Percentiles rank a stretch among this genome's conserved stretches.
Conservation (phyloP, 1,140 invertebrate genomes). For the Drosophila fuyamai region DNA sequence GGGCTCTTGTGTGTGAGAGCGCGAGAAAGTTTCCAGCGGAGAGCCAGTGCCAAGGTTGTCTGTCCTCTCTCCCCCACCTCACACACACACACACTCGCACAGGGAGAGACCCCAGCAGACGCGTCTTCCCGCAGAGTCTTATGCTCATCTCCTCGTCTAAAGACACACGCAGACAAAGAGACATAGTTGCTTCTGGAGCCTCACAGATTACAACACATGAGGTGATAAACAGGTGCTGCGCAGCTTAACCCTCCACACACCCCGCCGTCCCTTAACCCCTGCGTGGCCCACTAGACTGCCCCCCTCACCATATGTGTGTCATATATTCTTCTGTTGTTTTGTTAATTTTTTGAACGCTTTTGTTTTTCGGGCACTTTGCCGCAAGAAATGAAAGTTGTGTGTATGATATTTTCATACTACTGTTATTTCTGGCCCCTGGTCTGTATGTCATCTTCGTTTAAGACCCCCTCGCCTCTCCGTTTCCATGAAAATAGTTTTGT, state of each 20-base stretch:
- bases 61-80: constrained; percentile 41
- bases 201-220: constrained; percentile 80
- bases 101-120: constrained; percentile 15
- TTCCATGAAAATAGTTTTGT: constrained; percentile 39
- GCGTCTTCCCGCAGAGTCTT: constrained; percentile 34
- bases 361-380: constrained; percentile 67
- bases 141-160: constrained; percentile 35
- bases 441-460: constrained; percentile 55
- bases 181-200: constrained; percentile 53
- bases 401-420: constrained; percentile 78
- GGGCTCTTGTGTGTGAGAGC: constrained; percentile 45
- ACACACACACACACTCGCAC: constrained; percentile 16
- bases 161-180: constrained; percentile 8
- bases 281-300: background rate
- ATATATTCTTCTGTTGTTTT: constrained; percentile 55
- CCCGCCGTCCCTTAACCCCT: constrained; percentile 12
- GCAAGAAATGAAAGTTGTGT: constrained; percentile 80
- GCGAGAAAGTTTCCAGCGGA: constrained; percentile 68
- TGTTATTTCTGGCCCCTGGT: constrained; percentile 67
- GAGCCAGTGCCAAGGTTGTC: constrained; percentile 72
- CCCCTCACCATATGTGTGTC: constrained; percentile 30
- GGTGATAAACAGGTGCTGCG: constrained; percentile 79
- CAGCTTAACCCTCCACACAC: constrained; percentile 50
- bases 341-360: constrained; percentile 71
- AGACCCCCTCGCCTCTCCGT: constrained; percentile 6